Conservation (phyloP, 2,113 vertebrate genomes). For the Rousettus leschenaultii region DNA sequence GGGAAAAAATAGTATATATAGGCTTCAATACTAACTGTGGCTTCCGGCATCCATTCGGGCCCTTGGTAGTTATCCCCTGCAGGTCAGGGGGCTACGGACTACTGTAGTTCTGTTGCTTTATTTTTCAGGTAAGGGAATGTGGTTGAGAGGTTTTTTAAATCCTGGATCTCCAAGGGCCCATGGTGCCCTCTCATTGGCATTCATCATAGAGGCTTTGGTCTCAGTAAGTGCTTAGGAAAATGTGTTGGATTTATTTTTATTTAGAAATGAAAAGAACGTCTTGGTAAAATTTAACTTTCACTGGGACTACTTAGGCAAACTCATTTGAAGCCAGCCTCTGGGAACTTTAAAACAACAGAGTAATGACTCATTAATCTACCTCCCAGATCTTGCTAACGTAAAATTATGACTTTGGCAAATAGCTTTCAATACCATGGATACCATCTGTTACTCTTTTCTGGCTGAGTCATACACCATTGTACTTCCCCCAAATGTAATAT, state of each 20-base stretch:
- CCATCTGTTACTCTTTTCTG: constrained; percentile 49
- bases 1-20: not conserved
- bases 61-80: not conserved
- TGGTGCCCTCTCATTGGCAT: not conserved
- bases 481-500: not conserved
- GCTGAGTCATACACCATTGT: not conserved
- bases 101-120: not conserved
- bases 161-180: not conserved
- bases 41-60: not conserved
- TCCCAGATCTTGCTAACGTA: constrained; percentile 44
- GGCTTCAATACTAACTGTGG: not conserved
- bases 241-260: constrained; percentile 26
- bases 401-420: constrained; percentile 50
- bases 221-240: not conserved
- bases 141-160: not conserved
- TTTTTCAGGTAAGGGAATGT: not conserved
- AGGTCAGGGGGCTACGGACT: too few species aligned
- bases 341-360: constrained; percentile 23
- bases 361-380: constrained; percentile 47
- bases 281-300: constrained; percentile 44
- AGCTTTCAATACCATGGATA: not conserved
- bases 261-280: not conserved
- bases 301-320: constrained; percentile 3
- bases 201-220: not conserved
- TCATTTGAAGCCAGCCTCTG: constrained; percentile 39